Evolutionary conservation across 2,113 vertebrate species (phyloP).

Genomic region (Aldabrachelys gigantea): DNA sequence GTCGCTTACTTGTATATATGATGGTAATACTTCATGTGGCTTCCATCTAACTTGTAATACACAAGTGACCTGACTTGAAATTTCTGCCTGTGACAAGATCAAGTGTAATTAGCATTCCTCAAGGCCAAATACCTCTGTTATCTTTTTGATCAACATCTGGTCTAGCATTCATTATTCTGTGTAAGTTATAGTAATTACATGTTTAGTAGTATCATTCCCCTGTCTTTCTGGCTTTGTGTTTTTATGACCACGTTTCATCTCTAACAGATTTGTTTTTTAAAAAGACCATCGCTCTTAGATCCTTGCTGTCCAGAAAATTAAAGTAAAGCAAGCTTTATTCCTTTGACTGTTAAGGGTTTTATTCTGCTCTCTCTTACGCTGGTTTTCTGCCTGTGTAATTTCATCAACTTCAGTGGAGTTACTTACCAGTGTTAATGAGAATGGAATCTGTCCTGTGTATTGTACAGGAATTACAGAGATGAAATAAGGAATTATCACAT

Average conservation of each 20-base stretch:
- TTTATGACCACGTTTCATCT: background rate
- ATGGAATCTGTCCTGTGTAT: background rate
- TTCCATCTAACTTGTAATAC: too few relatives aligned
- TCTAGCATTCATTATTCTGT: fast-evolving
- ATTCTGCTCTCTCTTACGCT: background rate
- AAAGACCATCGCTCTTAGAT: background rate
- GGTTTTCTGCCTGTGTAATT: too few relatives aligned
- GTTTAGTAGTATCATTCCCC: background rate
- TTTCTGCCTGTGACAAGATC: background rate
- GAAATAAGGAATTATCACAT: background rate
- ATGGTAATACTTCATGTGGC: background rate
- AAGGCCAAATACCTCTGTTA: background rate
- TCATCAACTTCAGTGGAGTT: background rate
- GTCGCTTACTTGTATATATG: fast-evolving
- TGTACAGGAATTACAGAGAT: background rate
- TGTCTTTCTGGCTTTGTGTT: background rate
- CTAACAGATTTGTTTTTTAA: fast-evolving
- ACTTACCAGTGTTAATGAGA: background rate
- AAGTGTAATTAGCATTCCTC: fast-evolving
- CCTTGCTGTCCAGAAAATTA: background rate
- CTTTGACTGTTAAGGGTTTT: background rate
- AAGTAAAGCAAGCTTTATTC: background rate
- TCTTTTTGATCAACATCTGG: background rate
- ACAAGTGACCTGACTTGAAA: background rate
- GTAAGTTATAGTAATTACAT: fast-evolving